Evolutionary conservation across 2,888 invertebrate genomes (phyloP).

Genomic region (Nemotelus nigrinus): DNA sequence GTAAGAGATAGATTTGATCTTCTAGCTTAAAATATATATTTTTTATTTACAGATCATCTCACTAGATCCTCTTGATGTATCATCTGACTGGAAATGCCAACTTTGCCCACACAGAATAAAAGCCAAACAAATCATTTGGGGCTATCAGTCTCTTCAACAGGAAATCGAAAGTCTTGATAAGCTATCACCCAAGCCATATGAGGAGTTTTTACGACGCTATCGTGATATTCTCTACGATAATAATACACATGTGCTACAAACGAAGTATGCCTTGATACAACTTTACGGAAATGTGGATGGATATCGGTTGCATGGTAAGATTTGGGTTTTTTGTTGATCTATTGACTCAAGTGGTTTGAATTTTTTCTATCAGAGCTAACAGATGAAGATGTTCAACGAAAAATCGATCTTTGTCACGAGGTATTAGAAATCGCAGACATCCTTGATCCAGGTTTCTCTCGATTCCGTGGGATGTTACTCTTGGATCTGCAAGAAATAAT

Average conservation of each 20-base stretch:
- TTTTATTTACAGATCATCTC: slow-evolving; percentile 67
- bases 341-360: background rate
- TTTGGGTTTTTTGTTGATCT: background rate
- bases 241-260: slow-evolving; percentile 74
- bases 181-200: slow-evolving; percentile 68
- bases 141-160: slow-evolving; percentile 71
- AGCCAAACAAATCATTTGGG: slow-evolving; percentile 70
- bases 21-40: too few species aligned
- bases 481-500: slow-evolving; percentile 74
- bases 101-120: slow-evolving; percentile 70
- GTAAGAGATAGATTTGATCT: slow-evolving; percentile 51
- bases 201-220: slow-evolving; percentile 73
- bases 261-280: slow-evolving; percentile 76
- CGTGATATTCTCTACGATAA: slow-evolving; percentile 72
- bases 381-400: slow-evolving; percentile 68
- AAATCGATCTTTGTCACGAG: slow-evolving; percentile 74
- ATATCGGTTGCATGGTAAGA: slow-evolving; percentile 67
- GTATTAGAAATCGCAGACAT: slow-evolving; percentile 72
- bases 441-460: slow-evolving; percentile 73
- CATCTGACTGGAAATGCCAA: slow-evolving; percentile 73
- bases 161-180: slow-evolving; percentile 70
- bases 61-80: slow-evolving; percentile 70
- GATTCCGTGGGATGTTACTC: slow-evolving; percentile 72
- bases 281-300: slow-evolving; percentile 73
- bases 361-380: slow-evolving; percentile 67